These are phyloP conservation scores for Ladona fulva DNA, from an alignment of 1,140 invertebrate species.

Conservation along the genomic window DNA sequence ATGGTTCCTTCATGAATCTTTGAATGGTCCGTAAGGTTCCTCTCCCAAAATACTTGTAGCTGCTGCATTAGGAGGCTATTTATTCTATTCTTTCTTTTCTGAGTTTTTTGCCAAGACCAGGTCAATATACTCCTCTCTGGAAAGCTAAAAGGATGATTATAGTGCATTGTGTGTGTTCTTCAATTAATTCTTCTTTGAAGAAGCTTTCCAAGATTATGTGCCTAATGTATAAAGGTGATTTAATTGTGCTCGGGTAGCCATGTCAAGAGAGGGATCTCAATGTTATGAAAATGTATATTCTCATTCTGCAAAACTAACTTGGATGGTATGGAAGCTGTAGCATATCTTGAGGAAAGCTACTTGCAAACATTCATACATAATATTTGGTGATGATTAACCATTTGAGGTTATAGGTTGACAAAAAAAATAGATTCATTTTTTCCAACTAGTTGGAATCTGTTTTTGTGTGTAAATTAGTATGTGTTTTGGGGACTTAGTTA, in stretches of 20 bases:
- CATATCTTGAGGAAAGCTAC: neutral
- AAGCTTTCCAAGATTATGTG: slow-evolving; percentile 1
- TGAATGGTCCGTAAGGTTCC: neutral
- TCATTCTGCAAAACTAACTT: neutral
- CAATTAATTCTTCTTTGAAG: neutral
- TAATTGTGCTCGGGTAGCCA: neutral
- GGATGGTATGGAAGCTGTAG: neutral
- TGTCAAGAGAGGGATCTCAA: slow-evolving; percentile 5
- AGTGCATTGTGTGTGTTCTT: neutral
- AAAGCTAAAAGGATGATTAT: neutral
- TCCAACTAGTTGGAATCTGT: neutral
- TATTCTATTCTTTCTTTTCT: neutral
- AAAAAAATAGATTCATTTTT: neutral
- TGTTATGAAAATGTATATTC: neutral
- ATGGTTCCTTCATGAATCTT: neutral
- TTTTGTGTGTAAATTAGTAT: neutral
- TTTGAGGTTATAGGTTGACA: neutral
- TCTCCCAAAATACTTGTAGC: neutral
- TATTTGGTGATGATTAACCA: neutral
- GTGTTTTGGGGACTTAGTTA: slow-evolving; percentile 9
- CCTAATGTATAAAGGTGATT: slow-evolving; percentile 2
- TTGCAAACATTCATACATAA: neutral
- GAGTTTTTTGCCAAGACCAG: neutral
- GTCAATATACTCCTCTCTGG: neutral
- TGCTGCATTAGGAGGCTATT: neutral